Conservation (phyloP, 2,113 vertebrate genomes). For the Cavia aperea region DNA sequence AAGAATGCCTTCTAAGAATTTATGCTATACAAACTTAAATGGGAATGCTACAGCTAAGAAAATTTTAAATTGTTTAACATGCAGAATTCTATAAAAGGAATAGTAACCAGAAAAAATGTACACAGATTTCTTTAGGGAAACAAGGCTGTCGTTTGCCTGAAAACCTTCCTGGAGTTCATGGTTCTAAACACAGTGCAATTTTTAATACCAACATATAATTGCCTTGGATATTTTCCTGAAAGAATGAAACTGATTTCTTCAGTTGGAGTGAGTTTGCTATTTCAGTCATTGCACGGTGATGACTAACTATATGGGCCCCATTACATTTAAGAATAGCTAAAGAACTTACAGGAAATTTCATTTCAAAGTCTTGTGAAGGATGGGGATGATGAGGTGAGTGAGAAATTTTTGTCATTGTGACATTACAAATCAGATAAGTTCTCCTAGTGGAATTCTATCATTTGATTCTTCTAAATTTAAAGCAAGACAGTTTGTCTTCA, state of each 20-base stretch:
- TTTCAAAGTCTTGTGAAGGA: conserved; percentile 22
- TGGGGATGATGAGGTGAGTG: conserved; percentile 1
- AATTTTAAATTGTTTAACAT: neutral
- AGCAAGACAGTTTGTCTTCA: conserved; percentile 44
- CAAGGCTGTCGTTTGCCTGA: neutral
- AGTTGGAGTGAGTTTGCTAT: conserved; percentile 42
- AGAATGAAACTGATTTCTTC: conserved; percentile 56
- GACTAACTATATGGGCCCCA: conserved; percentile 57
- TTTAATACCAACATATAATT: conserved; percentile 43
- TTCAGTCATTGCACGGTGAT: conserved; percentile 47
- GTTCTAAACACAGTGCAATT: neutral
- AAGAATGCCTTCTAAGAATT: neutral
- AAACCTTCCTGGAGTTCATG: neutral
- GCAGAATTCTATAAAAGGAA: neutral
- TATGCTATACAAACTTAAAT: neutral
- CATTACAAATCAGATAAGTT: conserved; percentile 50
- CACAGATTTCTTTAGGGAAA: neutral
- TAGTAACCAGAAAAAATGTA: neutral
- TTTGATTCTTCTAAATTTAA: conserved; percentile 51
- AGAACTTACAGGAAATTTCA: conserved; percentile 49
- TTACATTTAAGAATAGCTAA: conserved; percentile 49
- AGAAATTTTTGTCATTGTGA: conserved; percentile 41
- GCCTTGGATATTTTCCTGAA: conserved; percentile 14
- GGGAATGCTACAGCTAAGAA: neutral
- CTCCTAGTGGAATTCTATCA: conserved; percentile 48